A percentile compares a stretch with the other conserved stretches of the same genome.
Evolutionary conservation across 2,888 invertebrate species (phyloP).

Genomic region (Norana najaformis): DNA sequence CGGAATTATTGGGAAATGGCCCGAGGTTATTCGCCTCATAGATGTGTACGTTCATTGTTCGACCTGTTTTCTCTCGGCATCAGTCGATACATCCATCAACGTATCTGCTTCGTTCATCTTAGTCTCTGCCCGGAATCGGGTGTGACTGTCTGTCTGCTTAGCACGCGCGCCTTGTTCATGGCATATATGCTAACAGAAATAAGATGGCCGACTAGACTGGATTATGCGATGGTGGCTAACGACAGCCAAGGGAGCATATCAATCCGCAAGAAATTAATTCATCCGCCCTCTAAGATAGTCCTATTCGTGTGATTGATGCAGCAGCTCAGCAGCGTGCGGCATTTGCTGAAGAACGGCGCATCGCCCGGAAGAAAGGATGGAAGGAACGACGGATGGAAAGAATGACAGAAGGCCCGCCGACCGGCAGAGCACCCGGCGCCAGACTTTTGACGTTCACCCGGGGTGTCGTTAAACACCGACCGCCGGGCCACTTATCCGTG

Average conservation of each 20-base stretch:
- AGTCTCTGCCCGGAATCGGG: background rate
- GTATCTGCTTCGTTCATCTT: background rate
- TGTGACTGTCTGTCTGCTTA: background rate
- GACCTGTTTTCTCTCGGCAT: background rate
- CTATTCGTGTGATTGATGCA: constrained; percentile 9
- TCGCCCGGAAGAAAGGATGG: background rate
- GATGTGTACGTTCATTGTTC: background rate
- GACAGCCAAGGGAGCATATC: constrained; percentile 24
- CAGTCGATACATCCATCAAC: background rate
- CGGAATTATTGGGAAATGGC: too few species aligned
- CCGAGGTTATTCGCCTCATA: too few species aligned
- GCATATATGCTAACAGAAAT: constrained; percentile 3
- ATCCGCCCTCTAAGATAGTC: constrained; percentile 23
- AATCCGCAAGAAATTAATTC: constrained; percentile 24
- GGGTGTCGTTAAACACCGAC: constrained; percentile 8
- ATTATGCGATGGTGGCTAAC: constrained; percentile 22
- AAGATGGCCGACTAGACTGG: constrained; percentile 9
- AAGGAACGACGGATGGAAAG: background rate
- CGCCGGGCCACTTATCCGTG: constrained; percentile 22
- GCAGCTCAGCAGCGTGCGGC: background rate
- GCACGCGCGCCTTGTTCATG: background rate
- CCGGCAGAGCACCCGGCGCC: background rate
- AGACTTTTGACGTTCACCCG: constrained; percentile 23
- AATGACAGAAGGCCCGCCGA: background rate
- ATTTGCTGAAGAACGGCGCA: background rate